Evolutionary conservation across 2,888 invertebrate species (phyloP).

Genomic region (Ochropleura plecta): DNA sequence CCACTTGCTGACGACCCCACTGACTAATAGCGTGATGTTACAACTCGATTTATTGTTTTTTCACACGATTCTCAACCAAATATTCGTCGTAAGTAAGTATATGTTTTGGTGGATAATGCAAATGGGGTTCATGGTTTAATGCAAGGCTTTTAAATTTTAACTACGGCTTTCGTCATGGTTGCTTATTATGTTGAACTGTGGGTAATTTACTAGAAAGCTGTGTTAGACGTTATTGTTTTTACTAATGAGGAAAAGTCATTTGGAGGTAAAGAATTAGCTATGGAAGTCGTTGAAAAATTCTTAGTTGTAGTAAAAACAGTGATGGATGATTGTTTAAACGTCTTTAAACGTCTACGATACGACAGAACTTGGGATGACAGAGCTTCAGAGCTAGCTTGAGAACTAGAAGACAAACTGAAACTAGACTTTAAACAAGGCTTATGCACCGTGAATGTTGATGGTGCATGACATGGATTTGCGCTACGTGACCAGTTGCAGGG

Average conservation of each 20-base stretch:
- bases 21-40: conserved; percentile 64
- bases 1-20: conserved; percentile 65
- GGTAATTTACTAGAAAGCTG: conserved; percentile 47
- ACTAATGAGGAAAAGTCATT: conserved; percentile 20
- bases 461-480: background rate
- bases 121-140: conserved; percentile 58
- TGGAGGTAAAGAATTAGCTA: background rate
- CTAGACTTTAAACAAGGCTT: background rate
- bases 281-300: background rate
- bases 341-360: background rate
- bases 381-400: no score
- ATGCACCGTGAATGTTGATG: background rate
- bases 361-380: background rate
- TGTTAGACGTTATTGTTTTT: conserved; percentile 26
- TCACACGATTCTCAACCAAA: conserved; percentile 57
- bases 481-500: background rate
- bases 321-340: background rate
- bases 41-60: conserved; percentile 58
- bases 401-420: background rate
- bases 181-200: conserved; percentile 41
- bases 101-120: conserved; percentile 55
- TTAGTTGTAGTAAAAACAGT: background rate
- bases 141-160: conserved; percentile 46
- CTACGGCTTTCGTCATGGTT: conserved; percentile 40
- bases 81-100: conserved; percentile 35